phyloP scores from a whole-genome alignment of 2,113 vertebrate species.

The Hemicordylus capensis region DNA sequence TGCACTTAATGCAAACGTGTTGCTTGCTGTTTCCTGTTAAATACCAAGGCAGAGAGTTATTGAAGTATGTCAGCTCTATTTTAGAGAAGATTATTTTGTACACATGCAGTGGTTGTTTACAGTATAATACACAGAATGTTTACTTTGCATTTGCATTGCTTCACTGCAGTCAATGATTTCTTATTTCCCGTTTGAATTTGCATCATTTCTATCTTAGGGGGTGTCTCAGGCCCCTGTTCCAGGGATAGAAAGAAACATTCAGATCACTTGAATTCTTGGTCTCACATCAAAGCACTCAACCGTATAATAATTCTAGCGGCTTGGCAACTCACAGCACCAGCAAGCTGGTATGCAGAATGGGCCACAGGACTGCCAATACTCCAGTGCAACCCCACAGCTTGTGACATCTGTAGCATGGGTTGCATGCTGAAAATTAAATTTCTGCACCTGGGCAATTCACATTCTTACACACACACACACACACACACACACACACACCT shows the following conservation, averaged over 20 bases:
- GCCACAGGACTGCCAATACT: too few species aligned
- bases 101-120: not conserved
- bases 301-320: not conserved
- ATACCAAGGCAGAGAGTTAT: not conserved
- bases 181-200: slow-evolving; percentile 1
- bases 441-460: not conserved
- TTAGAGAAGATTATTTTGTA: not conserved
- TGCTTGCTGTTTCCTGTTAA: not conserved
- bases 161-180: not conserved
- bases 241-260: not conserved
- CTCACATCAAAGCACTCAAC: not conserved
- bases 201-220: not conserved
- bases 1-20: not conserved
- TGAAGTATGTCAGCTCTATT: not conserved
- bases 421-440: not conserved
- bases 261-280: not conserved
- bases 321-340: not conserved
- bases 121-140: not conserved
- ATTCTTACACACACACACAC: not conserved
- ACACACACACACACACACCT: not conserved
- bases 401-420: too few species aligned
- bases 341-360: not conserved
- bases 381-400: not conserved
- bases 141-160: not conserved
- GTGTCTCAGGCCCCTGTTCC: not conserved